Conservation (phyloP, 2,113 vertebrate genomes). For the Stigmatopora argus region DNA sequence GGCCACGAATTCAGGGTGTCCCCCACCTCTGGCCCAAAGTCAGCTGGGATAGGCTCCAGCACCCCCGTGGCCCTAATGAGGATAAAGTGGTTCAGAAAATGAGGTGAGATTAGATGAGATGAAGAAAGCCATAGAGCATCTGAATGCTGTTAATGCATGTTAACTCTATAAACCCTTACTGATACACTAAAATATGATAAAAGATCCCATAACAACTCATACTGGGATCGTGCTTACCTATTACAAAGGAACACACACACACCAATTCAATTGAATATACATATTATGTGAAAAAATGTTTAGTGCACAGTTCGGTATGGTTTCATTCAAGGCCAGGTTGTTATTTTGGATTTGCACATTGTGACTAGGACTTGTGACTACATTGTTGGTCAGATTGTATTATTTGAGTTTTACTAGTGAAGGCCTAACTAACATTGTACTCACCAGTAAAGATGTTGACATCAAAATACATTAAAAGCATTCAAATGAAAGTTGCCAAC, state of each 20-base stretch:
- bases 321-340: background rate
- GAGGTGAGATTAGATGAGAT: no score
- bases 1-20: no score
- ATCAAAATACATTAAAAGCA: background rate
- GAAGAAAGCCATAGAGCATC: no score
- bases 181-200: background rate
- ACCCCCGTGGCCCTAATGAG: no score
- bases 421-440: background rate
- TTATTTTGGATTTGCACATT: slow-evolving; percentile 2
- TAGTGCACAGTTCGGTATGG: background rate
- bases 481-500: background rate
- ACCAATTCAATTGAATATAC: background rate
- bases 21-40: no score
- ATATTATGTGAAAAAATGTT: background rate
- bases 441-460: background rate
- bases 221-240: background rate
- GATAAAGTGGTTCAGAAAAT: no score
- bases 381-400: background rate
- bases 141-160: no score
- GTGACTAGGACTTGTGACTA: background rate
- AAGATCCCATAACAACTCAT: background rate
- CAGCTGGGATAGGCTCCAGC: no score
- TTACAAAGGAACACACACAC: background rate
- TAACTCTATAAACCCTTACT: background rate
- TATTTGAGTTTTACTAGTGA: background rate